A percentile compares a stretch with the other conserved stretches of the same genome.
phyloP scores from a whole-genome alignment of 2,113 vertebrate genomes.

The Paralichthys olivaceus region DNA sequence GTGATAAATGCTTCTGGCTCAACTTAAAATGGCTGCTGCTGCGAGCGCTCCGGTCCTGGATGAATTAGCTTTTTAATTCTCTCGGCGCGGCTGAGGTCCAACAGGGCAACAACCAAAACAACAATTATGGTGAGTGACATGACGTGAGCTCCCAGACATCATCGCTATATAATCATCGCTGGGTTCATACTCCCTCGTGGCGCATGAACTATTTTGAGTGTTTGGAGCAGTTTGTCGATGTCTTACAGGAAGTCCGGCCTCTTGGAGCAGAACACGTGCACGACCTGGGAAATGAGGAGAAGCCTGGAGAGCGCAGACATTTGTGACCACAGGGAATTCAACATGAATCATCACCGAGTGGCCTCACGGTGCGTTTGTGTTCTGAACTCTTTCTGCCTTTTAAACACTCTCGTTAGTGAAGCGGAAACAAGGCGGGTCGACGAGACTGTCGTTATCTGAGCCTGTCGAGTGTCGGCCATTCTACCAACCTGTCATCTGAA shows the following conservation, averaged over 20 bases:
- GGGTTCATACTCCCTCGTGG: constrained; percentile 56
- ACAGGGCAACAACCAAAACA: constrained; percentile 53
- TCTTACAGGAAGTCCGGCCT: constrained; percentile 58
- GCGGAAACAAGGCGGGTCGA: too few relatives aligned
- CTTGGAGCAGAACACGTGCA: constrained; percentile 32
- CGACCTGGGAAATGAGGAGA: constrained; percentile 37
- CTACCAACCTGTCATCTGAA: neutral
- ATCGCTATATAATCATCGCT: constrained; percentile 64
- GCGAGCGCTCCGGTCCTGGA: constrained; percentile 22
- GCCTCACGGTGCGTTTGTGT: too few relatives aligned
- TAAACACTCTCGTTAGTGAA: neutral
- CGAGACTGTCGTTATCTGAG: too few relatives aligned
- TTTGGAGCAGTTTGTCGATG: constrained; percentile 25
- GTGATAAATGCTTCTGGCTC: constrained; percentile 47
- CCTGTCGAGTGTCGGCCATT: too few relatives aligned
- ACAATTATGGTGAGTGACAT: constrained; percentile 67
- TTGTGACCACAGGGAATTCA: constrained; percentile 9
- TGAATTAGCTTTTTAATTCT: constrained; percentile 66
- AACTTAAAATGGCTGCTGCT: constrained; percentile 31
- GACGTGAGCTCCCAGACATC: constrained; percentile 54
- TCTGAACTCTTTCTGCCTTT: neutral
- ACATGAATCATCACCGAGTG: neutral
- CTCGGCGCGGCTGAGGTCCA: constrained; percentile 37
- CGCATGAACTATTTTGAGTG: constrained; percentile 60
- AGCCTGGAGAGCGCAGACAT: constrained; percentile 13